Evolutionary conservation across 2,888 invertebrate species (phyloP).

Genomic region (Carpatolechia fugitivella): DNA sequence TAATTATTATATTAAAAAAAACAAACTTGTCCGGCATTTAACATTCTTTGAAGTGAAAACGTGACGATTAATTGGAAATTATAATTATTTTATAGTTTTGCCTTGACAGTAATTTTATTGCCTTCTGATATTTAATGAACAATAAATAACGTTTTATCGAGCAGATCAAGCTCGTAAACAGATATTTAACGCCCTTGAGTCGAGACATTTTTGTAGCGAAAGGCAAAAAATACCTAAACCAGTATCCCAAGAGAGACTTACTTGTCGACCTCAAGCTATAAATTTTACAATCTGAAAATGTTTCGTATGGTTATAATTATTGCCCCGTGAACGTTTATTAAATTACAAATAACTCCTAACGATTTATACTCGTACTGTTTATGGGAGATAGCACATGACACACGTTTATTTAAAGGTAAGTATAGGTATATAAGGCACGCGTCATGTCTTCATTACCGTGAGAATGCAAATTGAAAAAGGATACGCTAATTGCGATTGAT

Average conservation of each 20-base stretch:
- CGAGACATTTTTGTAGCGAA: constrained; percentile 36
- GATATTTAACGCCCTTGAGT: constrained; percentile 32
- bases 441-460: constrained; percentile 26
- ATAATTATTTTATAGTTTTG: not conserved
- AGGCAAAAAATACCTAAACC: constrained; percentile 29
- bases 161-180: constrained; percentile 16
- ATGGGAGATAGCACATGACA: no score
- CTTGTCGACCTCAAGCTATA: constrained; percentile 18
- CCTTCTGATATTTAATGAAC: constrained; percentile 13
- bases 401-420: no score
- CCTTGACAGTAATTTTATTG: constrained; percentile 21
- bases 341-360: no score
- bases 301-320: not conserved
- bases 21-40: no score
- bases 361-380: no score
- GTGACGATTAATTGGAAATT: not conserved
- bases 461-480: constrained; percentile 30
- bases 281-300: not conserved
- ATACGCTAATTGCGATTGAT: constrained; percentile 52
- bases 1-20: no score
- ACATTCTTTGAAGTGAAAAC: not conserved
- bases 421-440: not conserved
- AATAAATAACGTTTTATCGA: constrained; percentile 15
- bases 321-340: no score
- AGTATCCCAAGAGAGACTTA: constrained; percentile 12